Base-by-base conservation (phyloP, 2,888 invertebrate genomes). In the Melolontha melolontha region DNA sequence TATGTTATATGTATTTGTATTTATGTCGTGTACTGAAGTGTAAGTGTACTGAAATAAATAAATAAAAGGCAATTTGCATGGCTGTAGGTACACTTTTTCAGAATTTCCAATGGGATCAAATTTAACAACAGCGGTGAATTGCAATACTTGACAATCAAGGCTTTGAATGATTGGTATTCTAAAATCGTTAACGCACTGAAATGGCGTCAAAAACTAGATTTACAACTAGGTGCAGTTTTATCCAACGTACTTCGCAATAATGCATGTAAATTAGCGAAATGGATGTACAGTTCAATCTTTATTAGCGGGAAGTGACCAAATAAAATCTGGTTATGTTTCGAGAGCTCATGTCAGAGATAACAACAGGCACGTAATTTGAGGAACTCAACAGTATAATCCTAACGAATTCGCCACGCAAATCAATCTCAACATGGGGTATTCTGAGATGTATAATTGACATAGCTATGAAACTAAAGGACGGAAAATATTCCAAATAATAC, bases 301-400 rank as follows among this genome's bases (percentile, higher is more conserved):
- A 27, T 82, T 94, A 16, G 34, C 90, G 91, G 97, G 98, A 39
- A 97, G 97, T 5, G 97, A 98, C 86, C 96, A 97, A 83, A 90
- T 99, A 76, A 99, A 99, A 85, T 95, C 98, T 84, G 99, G 98
- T 78, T 99, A 98, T 85, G 99, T 99, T n/a, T 98, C 98, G 1
- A 92, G 99, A 70, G 89, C 92, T 2, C 94, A 94, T 81, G 92
- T 96, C 7, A 91, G 97, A 41, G 98, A 98, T 85, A 95, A 97
- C 72, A 91, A 96, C 71, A 96, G 96, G 69, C 98, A 98, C 84
- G 96, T 97, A 52, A 96, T 98, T 78, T 87, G 98, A 73, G 98
- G 97, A 72, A 96, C 96, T 29, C 98, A 98, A 83, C 98, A 98
- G 85, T 98, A 97, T 85, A 97, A 97, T 82, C 99, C 99, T 10